These are phyloP conservation scores for Lycocerus yunnanus DNA, from an alignment of 2,888 invertebrate genomes.

Conservation along the genomic window DNA sequence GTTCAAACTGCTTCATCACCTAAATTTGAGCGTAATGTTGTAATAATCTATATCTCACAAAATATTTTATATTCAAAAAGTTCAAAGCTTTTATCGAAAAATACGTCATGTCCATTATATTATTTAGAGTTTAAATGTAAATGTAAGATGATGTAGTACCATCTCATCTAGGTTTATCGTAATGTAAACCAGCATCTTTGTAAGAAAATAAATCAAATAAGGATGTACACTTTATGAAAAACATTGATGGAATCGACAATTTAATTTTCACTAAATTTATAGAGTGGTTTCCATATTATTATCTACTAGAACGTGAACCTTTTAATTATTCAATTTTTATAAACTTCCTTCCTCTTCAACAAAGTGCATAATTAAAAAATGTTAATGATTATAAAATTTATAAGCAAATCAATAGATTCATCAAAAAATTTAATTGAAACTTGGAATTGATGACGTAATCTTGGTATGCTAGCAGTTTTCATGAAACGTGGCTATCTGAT, in stretches of 20 bases:
- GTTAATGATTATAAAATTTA: background rate
- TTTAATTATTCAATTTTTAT: background rate
- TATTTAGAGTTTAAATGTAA: background rate
- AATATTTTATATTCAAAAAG: background rate
- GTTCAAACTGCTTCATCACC: background rate
- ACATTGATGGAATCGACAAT: background rate
- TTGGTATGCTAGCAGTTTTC: background rate
- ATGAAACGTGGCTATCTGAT: background rate
- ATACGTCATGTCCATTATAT: background rate
- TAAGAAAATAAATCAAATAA: background rate
- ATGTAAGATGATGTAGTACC: background rate
- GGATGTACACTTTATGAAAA: background rate
- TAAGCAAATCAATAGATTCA: background rate
- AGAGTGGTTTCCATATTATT: background rate
- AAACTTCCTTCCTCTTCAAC: background rate
- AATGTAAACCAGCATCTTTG: background rate
- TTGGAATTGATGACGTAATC: background rate
- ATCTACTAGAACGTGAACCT: background rate
- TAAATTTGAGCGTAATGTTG: background rate
- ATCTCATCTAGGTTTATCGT: background rate
- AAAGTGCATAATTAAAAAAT: background rate
- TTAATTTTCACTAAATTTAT: background rate
- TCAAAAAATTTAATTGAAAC: background rate
- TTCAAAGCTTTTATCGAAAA: background rate
- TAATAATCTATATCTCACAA: background rate